Evolutionary conservation across 2,797 vertebrate species (phyloP).

Genomic region (Malacoraja senta): DNA sequence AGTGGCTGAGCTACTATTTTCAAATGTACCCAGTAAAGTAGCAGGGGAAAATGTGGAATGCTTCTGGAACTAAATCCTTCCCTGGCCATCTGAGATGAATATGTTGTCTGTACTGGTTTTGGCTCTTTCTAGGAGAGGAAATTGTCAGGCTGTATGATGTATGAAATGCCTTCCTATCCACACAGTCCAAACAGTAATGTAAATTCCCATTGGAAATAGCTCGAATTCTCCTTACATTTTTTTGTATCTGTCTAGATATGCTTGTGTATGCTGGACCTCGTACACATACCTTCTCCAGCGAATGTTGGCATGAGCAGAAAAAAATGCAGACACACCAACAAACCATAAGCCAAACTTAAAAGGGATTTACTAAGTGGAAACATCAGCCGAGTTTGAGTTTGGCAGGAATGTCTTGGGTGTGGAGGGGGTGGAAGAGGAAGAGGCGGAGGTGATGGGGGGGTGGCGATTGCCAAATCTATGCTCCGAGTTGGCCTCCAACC

Average conservation of each 20-base stretch:
- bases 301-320: not conserved
- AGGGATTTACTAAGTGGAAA: not conserved
- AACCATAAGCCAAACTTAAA: not conserved
- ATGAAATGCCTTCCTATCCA: not conserved
- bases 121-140: conserved; percentile 29
- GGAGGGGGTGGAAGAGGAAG: no score
- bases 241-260: not conserved
- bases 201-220: conserved; percentile 21
- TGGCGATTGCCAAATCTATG: no score
- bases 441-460: no score
- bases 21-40: not conserved
- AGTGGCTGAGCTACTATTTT: not conserved
- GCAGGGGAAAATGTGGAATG: not conserved
- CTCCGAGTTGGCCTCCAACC: no score
- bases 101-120: conserved; percentile 31
- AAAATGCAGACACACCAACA: not conserved
- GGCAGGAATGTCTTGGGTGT: not conserved
- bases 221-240: not conserved
- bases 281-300: not conserved
- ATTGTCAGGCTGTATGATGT: not conserved
- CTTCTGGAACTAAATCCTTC: not conserved
- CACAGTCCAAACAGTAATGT: not conserved
- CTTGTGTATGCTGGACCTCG: not conserved
- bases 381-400: not conserved
- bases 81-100: not conserved